Evolutionary conservation across 2,797 vertebrate genomes (phyloP), one percentile per base, ranked within the genome.

Genomic region (Falco naumanni): DNA sequence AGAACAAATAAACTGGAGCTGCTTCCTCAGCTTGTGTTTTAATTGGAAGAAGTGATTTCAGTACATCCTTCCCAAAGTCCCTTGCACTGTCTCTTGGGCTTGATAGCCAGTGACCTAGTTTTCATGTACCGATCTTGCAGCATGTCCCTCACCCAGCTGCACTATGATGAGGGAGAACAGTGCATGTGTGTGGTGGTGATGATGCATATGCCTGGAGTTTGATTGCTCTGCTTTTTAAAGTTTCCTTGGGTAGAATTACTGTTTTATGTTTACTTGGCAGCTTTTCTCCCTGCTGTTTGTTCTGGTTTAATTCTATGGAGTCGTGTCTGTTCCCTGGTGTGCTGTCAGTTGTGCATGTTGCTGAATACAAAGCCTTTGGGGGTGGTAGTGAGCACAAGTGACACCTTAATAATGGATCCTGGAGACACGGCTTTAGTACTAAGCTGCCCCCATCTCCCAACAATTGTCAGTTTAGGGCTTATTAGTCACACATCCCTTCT

Each of bases 61-160:
- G 64, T 89, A 66, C 20, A 66, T 85, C 53, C 64, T 87, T 95
- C 53, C 59, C 29, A 19, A 93, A 83, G 84, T 66, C 47, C 47
- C 84, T 92, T 83, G 78, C 48, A 16, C 39, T 37, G 16, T 85
- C 84, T 87, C 78, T 79, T 47, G 84, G 69, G 34, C 50, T 87
- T 89, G 75, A 53, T 54, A 91, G 47, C 66, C 64, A 74, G 39
- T 93, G 89, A 89, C 87, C 91, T 81, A 56, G 45, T 95, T 95
- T 94, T 74, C 57, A 24, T 17, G 61, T 60, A 50, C 18, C 1
- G 4, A 68, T 71, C 68, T 87, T 4, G 1, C 3, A 5, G 39
- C 3, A 4, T 45, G 75, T 70, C 48, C 41, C 60, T 63, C 48
- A 26, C 59, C 16, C 70, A 92, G 51, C 48, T 92, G 57, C 66